phyloP scores from a whole-genome alignment of 1,140 invertebrate genomes.

The Protaetia brevitarsis region DNA sequence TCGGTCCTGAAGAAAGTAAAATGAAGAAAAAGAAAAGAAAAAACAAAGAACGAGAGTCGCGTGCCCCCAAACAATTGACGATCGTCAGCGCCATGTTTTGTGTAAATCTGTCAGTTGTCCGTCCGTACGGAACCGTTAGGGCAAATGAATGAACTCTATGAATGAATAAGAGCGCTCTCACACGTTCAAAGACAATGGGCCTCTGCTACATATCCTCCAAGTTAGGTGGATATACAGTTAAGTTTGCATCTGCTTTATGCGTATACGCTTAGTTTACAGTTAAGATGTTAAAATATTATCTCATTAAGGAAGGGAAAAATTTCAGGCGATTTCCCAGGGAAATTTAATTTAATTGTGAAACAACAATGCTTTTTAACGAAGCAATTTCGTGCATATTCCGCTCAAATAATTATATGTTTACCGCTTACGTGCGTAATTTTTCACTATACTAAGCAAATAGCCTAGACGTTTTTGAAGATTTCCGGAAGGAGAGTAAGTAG shows the following conservation, averaged over 20 bases:
- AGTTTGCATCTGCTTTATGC: not conserved
- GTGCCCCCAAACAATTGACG: constrained; percentile 28
- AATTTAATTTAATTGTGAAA: too few relatives aligned
- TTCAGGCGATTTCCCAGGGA: too few relatives aligned
- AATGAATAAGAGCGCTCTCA: constrained; percentile 30
- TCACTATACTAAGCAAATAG: too few relatives aligned
- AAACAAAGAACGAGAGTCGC: constrained; percentile 16
- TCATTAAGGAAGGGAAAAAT: not conserved
- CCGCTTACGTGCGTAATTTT: too few relatives aligned
- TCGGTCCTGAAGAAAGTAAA: constrained; percentile 16
- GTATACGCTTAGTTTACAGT: not conserved
- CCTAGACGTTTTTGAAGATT: too few relatives aligned
- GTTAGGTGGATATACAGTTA: constrained; percentile 15
- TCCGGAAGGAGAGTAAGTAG: too few relatives aligned
- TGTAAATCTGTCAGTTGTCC: constrained; percentile 27
- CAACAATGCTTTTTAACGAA: too few relatives aligned
- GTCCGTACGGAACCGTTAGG: constrained; percentile 28
- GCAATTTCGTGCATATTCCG: too few relatives aligned
- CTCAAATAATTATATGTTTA: too few relatives aligned
- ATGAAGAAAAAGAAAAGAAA: constrained; percentile 1
- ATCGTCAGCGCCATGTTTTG: constrained; percentile 20
- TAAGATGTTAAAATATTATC: not conserved
- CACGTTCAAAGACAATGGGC: constrained; percentile 33
- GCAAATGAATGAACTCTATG: constrained; percentile 33
- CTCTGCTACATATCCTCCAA: not conserved